Conservation (phyloP, 2,113 vertebrate species). For the Ageneiosus marmoratus region DNA sequence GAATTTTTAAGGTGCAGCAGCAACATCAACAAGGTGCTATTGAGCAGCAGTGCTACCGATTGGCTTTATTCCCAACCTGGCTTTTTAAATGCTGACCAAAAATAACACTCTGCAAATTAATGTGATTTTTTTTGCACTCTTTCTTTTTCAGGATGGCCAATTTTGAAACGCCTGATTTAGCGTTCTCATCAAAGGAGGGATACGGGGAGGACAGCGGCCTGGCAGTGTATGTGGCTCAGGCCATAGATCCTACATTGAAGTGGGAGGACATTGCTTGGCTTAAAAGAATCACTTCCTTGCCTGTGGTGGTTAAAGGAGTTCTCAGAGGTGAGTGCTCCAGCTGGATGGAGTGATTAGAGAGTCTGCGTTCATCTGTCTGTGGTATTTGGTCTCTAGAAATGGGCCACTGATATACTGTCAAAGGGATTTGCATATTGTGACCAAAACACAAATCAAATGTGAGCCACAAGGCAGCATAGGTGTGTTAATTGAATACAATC, state of each 20-base stretch:
- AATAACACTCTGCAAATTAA: slow-evolving; percentile 58
- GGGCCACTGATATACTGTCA: slow-evolving; percentile 13
- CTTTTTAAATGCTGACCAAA: slow-evolving; percentile 73
- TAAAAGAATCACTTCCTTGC: slow-evolving; percentile 79
- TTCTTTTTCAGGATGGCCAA: slow-evolving; percentile 83
- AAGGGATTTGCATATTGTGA: slow-evolving; percentile 39
- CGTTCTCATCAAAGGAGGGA: slow-evolving; percentile 79
- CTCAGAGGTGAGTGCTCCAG: slow-evolving; percentile 75
- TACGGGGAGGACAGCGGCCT: slow-evolving; percentile 86
- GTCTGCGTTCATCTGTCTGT: slow-evolving; percentile 20
- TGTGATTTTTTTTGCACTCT: slow-evolving; percentile 38
- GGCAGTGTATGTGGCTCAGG: slow-evolving; percentile 84
- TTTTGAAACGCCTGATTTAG: slow-evolving; percentile 81
- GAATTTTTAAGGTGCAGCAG: slow-evolving; percentile 73
- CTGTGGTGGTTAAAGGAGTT: slow-evolving; percentile 88
- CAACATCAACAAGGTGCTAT: slow-evolving; percentile 78
- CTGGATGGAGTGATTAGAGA: slow-evolving; percentile 11
- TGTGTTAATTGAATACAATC: slow-evolving; percentile 42
- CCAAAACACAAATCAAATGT: slow-evolving; percentile 27
- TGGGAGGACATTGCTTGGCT: slow-evolving; percentile 92
- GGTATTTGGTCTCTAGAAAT: slow-evolving; percentile 22
- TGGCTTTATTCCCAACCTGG: slow-evolving; percentile 33
- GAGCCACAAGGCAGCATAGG: slow-evolving; percentile 34
- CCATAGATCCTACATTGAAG: slow-evolving; percentile 82
- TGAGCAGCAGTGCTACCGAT: slow-evolving; percentile 60